phyloP scores from a whole-genome alignment of 2,797 vertebrate genomes.

The Loris lydekkerianus region DNA sequence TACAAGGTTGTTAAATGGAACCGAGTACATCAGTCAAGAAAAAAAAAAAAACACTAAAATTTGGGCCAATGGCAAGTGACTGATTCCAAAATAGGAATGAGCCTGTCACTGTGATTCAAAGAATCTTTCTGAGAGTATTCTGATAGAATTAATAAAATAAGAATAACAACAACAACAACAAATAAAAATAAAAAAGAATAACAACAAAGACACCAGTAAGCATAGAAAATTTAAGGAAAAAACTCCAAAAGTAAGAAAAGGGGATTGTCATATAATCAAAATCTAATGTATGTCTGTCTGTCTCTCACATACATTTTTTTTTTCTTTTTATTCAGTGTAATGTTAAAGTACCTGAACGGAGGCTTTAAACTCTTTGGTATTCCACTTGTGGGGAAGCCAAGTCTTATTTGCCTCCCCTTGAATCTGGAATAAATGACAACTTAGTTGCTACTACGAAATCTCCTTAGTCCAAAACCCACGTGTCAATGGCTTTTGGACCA shows the following conservation, averaged over 20 bases:
- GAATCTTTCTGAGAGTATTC: background rate
- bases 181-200: background rate
- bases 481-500: background rate
- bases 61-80: background rate
- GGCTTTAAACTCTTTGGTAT: background rate
- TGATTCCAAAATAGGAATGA: background rate
- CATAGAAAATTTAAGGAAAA: background rate
- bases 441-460: background rate
- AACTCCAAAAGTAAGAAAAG: background rate
- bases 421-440: background rate
- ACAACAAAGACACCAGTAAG: background rate
- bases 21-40: background rate
- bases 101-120: background rate
- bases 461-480: too few species aligned
- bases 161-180: background rate
- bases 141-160: background rate
- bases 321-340: background rate
- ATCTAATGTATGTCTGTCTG: background rate
- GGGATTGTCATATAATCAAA: background rate
- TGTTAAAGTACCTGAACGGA: background rate
- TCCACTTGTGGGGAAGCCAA: background rate
- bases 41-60: background rate
- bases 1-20: background rate
- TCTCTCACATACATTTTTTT: background rate
- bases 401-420: background rate